phyloP scores from a whole-genome alignment of 2,113 vertebrate species.

The Gallinago jamesoni region DNA sequence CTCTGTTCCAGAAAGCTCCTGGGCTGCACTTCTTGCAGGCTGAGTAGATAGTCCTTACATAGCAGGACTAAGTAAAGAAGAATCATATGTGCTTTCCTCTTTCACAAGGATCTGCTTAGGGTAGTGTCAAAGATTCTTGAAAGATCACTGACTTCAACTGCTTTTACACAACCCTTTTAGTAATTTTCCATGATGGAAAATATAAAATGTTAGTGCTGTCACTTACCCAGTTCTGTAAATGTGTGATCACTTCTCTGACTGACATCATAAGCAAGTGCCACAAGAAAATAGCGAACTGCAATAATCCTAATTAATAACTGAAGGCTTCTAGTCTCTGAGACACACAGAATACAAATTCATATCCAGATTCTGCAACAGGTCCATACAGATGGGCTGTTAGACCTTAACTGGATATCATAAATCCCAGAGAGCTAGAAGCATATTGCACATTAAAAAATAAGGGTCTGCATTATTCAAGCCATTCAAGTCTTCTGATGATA shows the following conservation, averaged over 20 bases:
- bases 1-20: background rate
- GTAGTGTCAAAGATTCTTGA: background rate
- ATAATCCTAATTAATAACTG: background rate
- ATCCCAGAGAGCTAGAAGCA: background rate
- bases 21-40: background rate
- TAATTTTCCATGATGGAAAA: background rate
- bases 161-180: background rate
- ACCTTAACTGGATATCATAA: background rate
- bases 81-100: background rate
- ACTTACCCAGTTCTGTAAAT: rapidly evolving
- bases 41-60: background rate
- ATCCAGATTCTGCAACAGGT: background rate
- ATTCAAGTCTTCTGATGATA: background rate
- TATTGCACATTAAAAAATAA: background rate
- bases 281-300: background rate
- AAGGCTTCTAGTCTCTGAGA: background rate
- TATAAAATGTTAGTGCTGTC: rapidly evolving
- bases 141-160: background rate
- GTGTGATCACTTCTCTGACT: background rate
- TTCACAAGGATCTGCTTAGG: background rate
- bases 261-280: background rate
- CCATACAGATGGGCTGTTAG: background rate
- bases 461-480: background rate
- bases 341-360: background rate
- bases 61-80: background rate